phyloP scores from a whole-genome alignment of 1,140 invertebrate genomes.

The Anadara kagoshimensis region DNA sequence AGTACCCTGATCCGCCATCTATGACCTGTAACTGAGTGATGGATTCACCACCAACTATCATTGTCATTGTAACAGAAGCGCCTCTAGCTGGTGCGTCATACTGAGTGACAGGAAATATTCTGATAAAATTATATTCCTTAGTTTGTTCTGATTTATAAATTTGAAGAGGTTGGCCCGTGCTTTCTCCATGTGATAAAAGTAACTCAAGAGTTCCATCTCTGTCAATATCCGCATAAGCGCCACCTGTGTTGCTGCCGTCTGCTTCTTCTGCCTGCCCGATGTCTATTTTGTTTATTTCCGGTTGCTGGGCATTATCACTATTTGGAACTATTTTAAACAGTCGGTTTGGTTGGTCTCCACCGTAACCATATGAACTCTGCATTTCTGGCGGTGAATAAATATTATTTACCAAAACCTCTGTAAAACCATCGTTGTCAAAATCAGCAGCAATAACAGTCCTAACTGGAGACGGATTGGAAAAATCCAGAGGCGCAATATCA shows the following conservation, averaged over 20 bases:
- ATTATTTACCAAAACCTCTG: constrained; percentile 58
- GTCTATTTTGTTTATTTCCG: constrained; percentile 13
- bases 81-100: constrained; percentile 57
- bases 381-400: constrained; percentile 17
- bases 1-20: constrained; percentile 58
- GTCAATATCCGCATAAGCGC: constrained; percentile 51
- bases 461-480: constrained; percentile 39
- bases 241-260: constrained; percentile 55
- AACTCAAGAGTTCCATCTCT: constrained; percentile 55
- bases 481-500: constrained; percentile 37
- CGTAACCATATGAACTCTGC: too few species aligned
- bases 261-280: constrained; percentile 54
- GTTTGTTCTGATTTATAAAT: constrained; percentile 34
- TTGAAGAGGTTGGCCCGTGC: constrained; percentile 42
- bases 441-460: constrained; percentile 54
- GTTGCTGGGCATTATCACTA: neutral
- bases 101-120: constrained; percentile 48
- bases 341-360: constrained; percentile 46
- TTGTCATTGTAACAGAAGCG: constrained; percentile 41
- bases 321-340: constrained; percentile 44
- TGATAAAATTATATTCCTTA: constrained; percentile 42
- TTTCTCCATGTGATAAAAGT: constrained; percentile 57
- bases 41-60: neutral
- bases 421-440: constrained; percentile 57
- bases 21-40: constrained; percentile 37